A percentile compares a stretch with the other conserved stretches of the same genome.
Conservation (phyloP, 2,888 invertebrate genomes). For the Eilema caniola region DNA sequence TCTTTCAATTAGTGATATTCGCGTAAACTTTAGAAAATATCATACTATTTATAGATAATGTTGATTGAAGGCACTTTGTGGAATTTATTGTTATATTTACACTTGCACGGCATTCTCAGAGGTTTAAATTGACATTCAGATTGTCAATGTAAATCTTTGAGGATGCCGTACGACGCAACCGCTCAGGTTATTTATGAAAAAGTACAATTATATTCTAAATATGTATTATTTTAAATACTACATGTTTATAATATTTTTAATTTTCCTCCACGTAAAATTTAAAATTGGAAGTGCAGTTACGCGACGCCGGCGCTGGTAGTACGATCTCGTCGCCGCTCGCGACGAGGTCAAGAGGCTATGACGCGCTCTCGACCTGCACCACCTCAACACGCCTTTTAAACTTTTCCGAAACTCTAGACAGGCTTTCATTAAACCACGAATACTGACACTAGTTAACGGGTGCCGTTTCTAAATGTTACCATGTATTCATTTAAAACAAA, state of each 20-base stretch:
- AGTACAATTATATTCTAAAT: too few species aligned
- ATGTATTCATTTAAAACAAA: constrained; percentile 40
- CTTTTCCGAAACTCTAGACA: constrained; percentile 74
- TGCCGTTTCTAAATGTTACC: constrained; percentile 55
- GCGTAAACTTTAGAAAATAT: too few species aligned
- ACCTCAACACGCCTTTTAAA: constrained; percentile 76
- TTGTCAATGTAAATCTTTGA: too few species aligned
- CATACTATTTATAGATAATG: too few species aligned
- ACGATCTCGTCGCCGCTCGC: constrained; percentile 30
- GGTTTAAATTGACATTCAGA: too few species aligned
- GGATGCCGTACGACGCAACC: too few species aligned
- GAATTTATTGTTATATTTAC: too few species aligned
- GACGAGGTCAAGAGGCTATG: constrained; percentile 78
- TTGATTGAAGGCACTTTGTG: too few species aligned
- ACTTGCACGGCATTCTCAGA: too few species aligned
- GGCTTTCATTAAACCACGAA: constrained; percentile 77
- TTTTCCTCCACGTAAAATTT: not conserved
- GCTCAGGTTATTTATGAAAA: too few species aligned
- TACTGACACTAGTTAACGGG: constrained; percentile 57
- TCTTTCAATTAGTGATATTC: too few species aligned
- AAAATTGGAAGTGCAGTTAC: constrained; percentile 28
- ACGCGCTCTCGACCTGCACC: constrained; percentile 76
- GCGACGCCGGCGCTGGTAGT: constrained; percentile 27
- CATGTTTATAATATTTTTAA: not conserved
- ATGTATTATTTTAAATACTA: too few species aligned